phyloP scores from a whole-genome alignment of 2,888 invertebrate species.

The Asteroscopus sphinx region DNA sequence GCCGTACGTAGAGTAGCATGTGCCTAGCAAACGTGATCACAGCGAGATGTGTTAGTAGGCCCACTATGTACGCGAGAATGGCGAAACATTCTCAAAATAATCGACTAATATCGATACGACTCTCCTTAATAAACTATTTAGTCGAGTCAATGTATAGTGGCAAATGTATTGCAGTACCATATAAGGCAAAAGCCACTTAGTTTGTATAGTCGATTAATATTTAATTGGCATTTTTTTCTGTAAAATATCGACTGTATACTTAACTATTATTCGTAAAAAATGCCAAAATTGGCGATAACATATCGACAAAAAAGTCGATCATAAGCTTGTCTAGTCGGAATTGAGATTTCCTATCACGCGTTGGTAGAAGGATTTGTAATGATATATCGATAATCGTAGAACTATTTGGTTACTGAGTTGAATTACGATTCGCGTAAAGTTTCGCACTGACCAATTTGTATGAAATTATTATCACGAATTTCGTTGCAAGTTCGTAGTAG shows the following conservation, averaged over 20 bases:
- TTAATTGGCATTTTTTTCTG: conserved; percentile 29
- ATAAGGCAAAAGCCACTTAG: conserved; percentile 7
- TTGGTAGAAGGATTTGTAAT: conserved; percentile 31
- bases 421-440: conserved; percentile 34
- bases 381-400: conserved; percentile 3
- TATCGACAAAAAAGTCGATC: conserved; percentile 5
- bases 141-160: conserved; percentile 36
- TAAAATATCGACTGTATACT: conserved; percentile 16
- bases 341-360: conserved; percentile 11
- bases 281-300: conserved; percentile 5
- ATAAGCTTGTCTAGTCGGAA: conserved; percentile 20
- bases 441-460: conserved; percentile 48
- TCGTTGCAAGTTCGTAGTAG: conserved; percentile 34
- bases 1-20: conserved; percentile 62
- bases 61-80: conserved; percentile 15
- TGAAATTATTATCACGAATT: conserved; percentile 27
- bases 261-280: conserved; percentile 6
- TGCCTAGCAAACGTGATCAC: conserved; percentile 36
- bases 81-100: background rate
- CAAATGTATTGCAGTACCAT: conserved; percentile 19
- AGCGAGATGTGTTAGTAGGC: conserved; percentile 37
- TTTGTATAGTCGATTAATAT: conserved; percentile 13
- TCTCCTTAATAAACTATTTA: conserved; percentile 30
- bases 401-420: conserved; percentile 20
- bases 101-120: conserved; percentile 13